These are phyloP conservation scores for Misgurnus anguillicaudatus DNA, from an alignment of 2,113 vertebrate species.

Conservation along the genomic window DNA sequence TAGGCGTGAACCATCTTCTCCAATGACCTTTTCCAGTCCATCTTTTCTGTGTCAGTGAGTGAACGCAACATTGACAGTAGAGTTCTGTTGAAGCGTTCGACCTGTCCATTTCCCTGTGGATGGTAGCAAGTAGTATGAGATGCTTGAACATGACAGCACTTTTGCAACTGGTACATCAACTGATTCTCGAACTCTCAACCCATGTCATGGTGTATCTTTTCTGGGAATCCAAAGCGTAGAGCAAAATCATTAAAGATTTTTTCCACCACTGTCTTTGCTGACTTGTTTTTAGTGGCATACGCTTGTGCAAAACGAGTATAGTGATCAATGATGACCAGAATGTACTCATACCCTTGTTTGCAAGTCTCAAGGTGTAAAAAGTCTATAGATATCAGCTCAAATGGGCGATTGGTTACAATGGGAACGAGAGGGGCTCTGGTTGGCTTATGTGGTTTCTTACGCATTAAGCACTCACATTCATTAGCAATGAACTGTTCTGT, in stretches of 20 bases:
- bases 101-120: background rate
- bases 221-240: too few species aligned
- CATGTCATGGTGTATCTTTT: too few species aligned
- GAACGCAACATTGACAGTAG: background rate
- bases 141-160: background rate
- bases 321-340: too few species aligned
- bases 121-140: conserved; percentile 1
- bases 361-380: too few species aligned
- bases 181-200: too few species aligned
- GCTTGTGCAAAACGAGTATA: too few species aligned
- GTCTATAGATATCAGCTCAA: background rate
- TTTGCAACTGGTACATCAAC: background rate
- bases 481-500: conserved; percentile 26
- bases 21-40: too few species aligned
- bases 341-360: too few species aligned
- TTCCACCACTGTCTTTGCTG: too few species aligned
- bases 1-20: too few species aligned
- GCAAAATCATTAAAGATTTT: too few species aligned
- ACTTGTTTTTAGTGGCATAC: too few species aligned
- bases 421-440: conserved; percentile 7
- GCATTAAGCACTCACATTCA: conserved; percentile 33
- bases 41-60: background rate
- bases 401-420: background rate
- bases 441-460: conserved; percentile 9
- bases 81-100: background rate